Evolutionary conservation across 2,797 vertebrate species (phyloP), one percentile per base, ranked within the genome.

Genomic region (Dipus sagitta): DNA sequence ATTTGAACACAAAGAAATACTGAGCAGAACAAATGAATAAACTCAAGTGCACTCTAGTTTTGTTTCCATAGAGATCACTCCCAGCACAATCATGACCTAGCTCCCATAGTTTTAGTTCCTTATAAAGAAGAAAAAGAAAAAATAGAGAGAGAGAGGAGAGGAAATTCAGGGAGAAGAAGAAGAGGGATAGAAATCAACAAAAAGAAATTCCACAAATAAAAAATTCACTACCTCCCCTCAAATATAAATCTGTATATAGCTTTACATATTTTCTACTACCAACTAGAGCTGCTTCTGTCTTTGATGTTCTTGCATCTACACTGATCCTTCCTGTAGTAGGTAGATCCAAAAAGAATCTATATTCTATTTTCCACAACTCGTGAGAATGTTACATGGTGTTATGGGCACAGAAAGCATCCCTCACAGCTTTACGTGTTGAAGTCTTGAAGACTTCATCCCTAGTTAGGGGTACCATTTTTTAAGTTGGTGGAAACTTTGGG

Each of bases 1-100:
- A 58, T 81, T n/a, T 88, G 34, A 82, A 82, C 28, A 84, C 72
- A 86, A 91, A 79, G 38, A 47, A 87, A 83, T 84, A 70, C 10
- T 72, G 24, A 92, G 11, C 8, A 47, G 47, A 47, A 47, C 47
- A 47, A 11, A 54, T 72, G 42, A 86, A 70, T 64, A 17, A 79
- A 81, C 58, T 67, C 24, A 60, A 17, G 3, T 58, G 17, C 30
- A 42, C 14, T 78, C 6, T 42, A 30, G 47, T 72, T 1, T 15
- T 86, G 6, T 34, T 77, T 92, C 14, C 38, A 47, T 74, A 92
- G 13, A 83, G 65, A 18, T 67, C 17, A 67, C 47, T 67, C 28
- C n/a, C 18, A 86, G 17, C 30, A 82, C 12, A 88, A 64, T 15
- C 32, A 38, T 67, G 79, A 90, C 38, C 52, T 38, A 60, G 1